phyloP scores from a whole-genome alignment of 2,888 invertebrate species.

The Hartigia nigra region DNA sequence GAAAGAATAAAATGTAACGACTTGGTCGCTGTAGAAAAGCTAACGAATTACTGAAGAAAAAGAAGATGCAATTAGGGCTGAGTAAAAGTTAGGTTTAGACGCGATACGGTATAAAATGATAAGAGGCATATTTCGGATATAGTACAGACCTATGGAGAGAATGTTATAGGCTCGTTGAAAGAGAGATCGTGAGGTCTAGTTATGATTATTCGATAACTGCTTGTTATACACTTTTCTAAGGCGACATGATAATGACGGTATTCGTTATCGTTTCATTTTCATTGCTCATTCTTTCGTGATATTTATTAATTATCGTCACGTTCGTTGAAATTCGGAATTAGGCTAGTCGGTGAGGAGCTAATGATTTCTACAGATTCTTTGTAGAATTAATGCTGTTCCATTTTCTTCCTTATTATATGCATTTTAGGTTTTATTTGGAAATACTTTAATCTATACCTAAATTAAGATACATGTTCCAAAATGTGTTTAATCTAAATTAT shows the following conservation, averaged over 20 bases:
- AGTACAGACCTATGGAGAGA: background rate
- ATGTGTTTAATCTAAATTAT: background rate
- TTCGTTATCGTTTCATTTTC: background rate
- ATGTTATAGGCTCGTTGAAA: background rate
- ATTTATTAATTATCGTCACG: background rate
- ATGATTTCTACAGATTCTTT: background rate
- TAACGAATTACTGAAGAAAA: background rate
- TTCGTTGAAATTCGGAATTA: background rate
- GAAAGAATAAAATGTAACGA: background rate
- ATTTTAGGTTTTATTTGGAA: background rate
- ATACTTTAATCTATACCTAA: background rate
- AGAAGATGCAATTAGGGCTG: background rate
- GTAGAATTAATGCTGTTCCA: background rate
- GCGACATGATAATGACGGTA: background rate
- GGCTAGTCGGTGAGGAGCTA: background rate
- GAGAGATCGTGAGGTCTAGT: background rate
- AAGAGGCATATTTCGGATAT: background rate
- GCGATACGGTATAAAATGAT: background rate
- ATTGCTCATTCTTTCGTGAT: background rate
- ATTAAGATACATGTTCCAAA: background rate
- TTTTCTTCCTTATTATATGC: background rate
- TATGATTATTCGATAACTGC: background rate
- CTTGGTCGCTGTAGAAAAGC: background rate
- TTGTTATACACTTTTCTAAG: background rate
- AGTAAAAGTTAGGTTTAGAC: background rate